Evolutionary conservation across 2,113 vertebrate genomes (phyloP), one percentile per base, ranked within the genome.

Genomic region (Aldabrachelys gigantea): DNA sequence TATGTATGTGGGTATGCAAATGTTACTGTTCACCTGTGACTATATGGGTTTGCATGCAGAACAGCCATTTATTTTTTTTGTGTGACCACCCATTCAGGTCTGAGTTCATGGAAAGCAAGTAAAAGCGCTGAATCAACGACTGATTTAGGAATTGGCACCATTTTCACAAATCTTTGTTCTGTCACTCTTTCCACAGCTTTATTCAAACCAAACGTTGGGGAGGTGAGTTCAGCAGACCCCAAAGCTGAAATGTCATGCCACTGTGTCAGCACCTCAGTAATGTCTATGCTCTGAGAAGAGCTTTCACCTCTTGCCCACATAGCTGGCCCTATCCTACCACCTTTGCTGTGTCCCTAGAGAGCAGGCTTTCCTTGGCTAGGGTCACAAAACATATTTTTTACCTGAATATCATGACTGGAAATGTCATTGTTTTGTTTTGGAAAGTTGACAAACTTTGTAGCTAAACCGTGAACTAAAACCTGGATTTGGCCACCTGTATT

Each of bases 1-100:
- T 97, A 97, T 95, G 96, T 96, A 97, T 97, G 97, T 96, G 97
- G 96, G 94, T 97, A 97, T 97, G 96, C 96, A 97, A 96, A 97
- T 97, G 96, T 97, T 91, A 96, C 95, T 97, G 96, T 96, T 96
- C 96, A 94, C 96, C 96, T 95, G 95, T 96, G 96, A 96, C 95
- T 94, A 93, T 93, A 88, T 59, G 82, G 19, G 1, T 50, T 92
- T 89, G 89, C 90, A 96, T 95, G 96, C 96, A 82, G 92, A 96
- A 89, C 88, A 95, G 95, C 90, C 96, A 97, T 95, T 96, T 96
- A 97, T 95, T 97, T 96, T 96, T 95, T 96, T 97, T 97, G 95
- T 95, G 92, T 95, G 95, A 95, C 80, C 95, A 92, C 96, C 94
- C 97, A 91, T 91, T 84, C 88, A 59, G 95, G 96, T 78, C 41